phyloP scores from a whole-genome alignment of 2,113 vertebrate genomes.

The Sturnus vulgaris region DNA sequence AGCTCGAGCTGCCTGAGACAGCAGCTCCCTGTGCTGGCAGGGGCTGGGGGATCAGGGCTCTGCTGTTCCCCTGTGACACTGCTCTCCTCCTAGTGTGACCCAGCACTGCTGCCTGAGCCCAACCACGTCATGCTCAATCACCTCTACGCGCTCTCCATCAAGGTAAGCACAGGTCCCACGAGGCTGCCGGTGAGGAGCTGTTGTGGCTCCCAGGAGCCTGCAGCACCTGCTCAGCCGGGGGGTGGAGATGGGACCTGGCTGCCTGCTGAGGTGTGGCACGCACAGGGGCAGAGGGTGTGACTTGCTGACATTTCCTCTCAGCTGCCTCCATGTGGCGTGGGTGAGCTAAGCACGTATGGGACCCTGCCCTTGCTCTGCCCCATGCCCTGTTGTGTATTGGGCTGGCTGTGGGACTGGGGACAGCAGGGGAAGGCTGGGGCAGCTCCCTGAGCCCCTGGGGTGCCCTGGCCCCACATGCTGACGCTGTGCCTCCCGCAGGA shows the following conservation, averaged over 20 bases:
- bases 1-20: neutral
- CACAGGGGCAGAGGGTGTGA: accelerated
- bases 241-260: neutral
- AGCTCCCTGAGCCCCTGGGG: neutral
- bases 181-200: neutral
- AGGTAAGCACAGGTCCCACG: slow-evolving; percentile 70
- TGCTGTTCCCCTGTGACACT: neutral
- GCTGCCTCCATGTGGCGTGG: accelerated
- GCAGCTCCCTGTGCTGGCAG: neutral
- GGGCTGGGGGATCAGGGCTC: neutral
- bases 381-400: neutral
- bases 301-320: neutral
- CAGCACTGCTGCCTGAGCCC: slow-evolving; percentile 92
- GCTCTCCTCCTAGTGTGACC: slow-evolving; percentile 84
- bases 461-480: accelerated
- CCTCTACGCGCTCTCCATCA: slow-evolving; percentile 95
- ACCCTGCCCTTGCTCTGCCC: neutral
- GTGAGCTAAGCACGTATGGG: neutral
- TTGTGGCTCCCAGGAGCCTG: neutral
- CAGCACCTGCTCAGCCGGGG: neutral
- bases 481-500: slow-evolving; percentile 71
- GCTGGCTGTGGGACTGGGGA: neutral
- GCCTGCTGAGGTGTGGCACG: accelerated
- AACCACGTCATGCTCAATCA: slow-evolving; percentile 99
- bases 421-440: neutral